Percentiles rank a stretch among this genome's conserved stretches.
These are phyloP conservation scores for Salarias fasciatus DNA, from an alignment of 2,797 vertebrate genomes.

Conservation along the genomic window DNA sequence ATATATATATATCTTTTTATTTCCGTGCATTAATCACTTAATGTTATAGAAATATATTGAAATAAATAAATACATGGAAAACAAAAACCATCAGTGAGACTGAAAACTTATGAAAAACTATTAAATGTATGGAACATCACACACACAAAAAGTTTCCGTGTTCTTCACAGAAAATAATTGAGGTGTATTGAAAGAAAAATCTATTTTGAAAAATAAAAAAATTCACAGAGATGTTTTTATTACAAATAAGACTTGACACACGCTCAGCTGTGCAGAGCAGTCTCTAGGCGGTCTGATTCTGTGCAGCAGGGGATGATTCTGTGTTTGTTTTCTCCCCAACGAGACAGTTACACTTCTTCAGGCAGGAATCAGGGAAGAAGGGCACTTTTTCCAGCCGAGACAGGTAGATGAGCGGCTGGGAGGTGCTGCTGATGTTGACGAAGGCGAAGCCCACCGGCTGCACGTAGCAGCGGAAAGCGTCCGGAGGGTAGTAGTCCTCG, in stretches of 20 bases:
- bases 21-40: too few species aligned
- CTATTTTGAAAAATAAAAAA: too few species aligned
- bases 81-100: too few species aligned
- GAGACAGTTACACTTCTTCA: conserved; percentile 47
- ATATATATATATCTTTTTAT: too few species aligned
- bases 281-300: conserved; percentile 20
- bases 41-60: too few species aligned
- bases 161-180: too few species aligned
- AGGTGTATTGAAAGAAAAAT: too few species aligned
- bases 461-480: conserved; percentile 80
- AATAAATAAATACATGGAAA: too few species aligned
- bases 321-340: conserved; percentile 13
- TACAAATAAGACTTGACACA: neutral
- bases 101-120: too few species aligned
- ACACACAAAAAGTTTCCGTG: too few species aligned
- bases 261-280: neutral
- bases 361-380: conserved; percentile 62
- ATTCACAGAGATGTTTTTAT: neutral
- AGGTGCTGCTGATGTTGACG: conserved; percentile 84
- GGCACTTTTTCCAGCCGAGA: conserved; percentile 79
- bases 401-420: conserved; percentile 81
- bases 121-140: too few species aligned
- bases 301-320: conserved; percentile 2
- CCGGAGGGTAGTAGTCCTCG: conserved; percentile 72
- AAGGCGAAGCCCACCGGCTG: conserved; percentile 80